Percentiles rank a stretch among this genome's conserved stretches.
Evolutionary conservation across 2,888 invertebrate genomes (phyloP).

Genomic region (Diaphora mendica): DNA sequence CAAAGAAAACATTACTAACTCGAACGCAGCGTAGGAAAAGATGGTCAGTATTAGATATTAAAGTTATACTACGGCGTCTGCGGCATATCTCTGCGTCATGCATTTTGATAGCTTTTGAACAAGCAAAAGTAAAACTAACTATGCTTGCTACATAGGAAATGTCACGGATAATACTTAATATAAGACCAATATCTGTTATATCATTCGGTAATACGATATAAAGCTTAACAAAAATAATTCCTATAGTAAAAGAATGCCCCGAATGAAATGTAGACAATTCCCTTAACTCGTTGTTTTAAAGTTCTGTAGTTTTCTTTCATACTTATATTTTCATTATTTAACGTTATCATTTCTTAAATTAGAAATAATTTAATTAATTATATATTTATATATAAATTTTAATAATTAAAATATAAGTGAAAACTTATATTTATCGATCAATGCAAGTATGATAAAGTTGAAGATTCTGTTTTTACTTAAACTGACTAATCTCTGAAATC

Average conservation of each 20-base stretch:
- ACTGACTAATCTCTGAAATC: no score
- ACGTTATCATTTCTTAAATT: neutral
- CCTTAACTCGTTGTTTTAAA: conserved; percentile 24
- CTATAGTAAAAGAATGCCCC: neutral
- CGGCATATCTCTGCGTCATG: conserved; percentile 42
- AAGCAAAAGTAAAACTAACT: conserved; percentile 42
- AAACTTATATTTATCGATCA: no score
- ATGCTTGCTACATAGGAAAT: conserved; percentile 27
- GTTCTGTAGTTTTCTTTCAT: neutral
- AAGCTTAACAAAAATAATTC: neutral
- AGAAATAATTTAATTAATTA: no score
- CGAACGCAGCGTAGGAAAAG: conserved; percentile 34
- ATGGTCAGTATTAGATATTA: conserved; percentile 45
- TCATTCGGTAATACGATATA: neutral
- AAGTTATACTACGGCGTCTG: conserved; percentile 39
- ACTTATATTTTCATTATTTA: neutral
- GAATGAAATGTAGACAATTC: conserved; percentile 5
- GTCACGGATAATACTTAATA: conserved; percentile 25
- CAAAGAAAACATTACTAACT: conserved; percentile 35
- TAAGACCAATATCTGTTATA: neutral
- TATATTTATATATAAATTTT: no score
- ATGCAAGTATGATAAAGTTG: neutral
- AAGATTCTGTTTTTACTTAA: neutral
- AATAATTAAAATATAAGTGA: no score
- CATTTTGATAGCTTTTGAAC: conserved; percentile 52